Evolutionary conservation across 2,888 invertebrate species (phyloP).

Genomic region (Drosophila borealis): DNA sequence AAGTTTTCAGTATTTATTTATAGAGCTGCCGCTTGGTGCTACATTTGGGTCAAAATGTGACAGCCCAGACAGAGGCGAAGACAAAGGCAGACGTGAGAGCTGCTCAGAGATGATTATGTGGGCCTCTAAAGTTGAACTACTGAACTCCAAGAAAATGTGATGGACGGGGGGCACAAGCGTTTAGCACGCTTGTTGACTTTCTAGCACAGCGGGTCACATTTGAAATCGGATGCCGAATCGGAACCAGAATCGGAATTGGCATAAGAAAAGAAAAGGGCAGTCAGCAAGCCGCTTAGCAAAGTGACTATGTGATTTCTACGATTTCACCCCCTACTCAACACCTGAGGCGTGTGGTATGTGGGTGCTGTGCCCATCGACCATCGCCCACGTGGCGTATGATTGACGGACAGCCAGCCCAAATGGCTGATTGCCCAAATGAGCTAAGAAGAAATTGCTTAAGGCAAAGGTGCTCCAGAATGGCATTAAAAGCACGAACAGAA

Average conservation of each 20-base stretch:
- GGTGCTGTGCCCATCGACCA: slow-evolving; percentile 14
- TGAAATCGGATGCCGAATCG: slow-evolving; percentile 27
- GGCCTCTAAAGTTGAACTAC: slow-evolving; percentile 51
- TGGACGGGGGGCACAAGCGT: slow-evolving; percentile 39
- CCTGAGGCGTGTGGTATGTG: slow-evolving; percentile 38
- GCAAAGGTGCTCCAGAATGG: slow-evolving; percentile 25
- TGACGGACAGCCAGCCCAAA: slow-evolving; percentile 48
- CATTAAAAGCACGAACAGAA: slow-evolving; percentile 3
- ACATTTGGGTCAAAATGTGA: slow-evolving; percentile 72
- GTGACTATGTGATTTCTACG: slow-evolving; percentile 64
- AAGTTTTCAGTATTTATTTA: slow-evolving; percentile 68
- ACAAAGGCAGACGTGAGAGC: slow-evolving; percentile 25
- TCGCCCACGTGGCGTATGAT: slow-evolving; percentile 70
- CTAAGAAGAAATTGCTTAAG: slow-evolving; percentile 53
- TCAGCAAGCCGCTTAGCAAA: slow-evolving; percentile 73
- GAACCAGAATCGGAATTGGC: slow-evolving; percentile 22
- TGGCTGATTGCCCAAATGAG: slow-evolving; percentile 40
- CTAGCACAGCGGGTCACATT: slow-evolving; percentile 62
- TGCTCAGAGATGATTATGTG: slow-evolving; percentile 28
- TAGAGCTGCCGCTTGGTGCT: slow-evolving; percentile 53
- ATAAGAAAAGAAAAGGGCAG: slow-evolving; percentile 61
- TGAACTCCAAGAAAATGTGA: slow-evolving; percentile 51
- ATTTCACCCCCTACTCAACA: slow-evolving; percentile 50
- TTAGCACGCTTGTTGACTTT: slow-evolving; percentile 68
- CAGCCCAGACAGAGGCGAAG: slow-evolving; percentile 22